A percentile compares a stretch with the other conserved stretches of the same genome.
These are phyloP conservation scores for Equus przewalskii DNA, from an alignment of 2,113 vertebrate species.

Conservation along the genomic window DNA sequence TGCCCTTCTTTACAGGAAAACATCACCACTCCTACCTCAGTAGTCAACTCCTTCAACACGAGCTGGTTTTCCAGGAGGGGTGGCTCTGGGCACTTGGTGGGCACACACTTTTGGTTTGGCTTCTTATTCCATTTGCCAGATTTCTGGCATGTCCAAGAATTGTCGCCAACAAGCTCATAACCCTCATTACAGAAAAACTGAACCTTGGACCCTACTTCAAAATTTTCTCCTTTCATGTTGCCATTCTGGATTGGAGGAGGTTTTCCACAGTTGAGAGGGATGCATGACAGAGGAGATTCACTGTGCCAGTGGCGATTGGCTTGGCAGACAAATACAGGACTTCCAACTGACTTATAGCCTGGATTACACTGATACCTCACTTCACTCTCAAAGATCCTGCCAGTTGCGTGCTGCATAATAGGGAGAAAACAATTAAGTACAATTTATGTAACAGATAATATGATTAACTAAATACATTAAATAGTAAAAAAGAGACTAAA, in stretches of 20 bases:
- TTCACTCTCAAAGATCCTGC: conserved; percentile 92
- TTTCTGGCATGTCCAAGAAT: conserved; percentile 95
- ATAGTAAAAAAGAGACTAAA: not conserved
- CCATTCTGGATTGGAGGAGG: conserved; percentile 93
- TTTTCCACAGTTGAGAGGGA: conserved; percentile 93
- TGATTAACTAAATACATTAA: not conserved
- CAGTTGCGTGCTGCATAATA: conserved; percentile 88
- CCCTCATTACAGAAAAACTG: conserved; percentile 95
- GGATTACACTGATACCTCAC: conserved; percentile 92
- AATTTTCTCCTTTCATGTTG: conserved; percentile 90
- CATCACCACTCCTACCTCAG: conserved; percentile 91
- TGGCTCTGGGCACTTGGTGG: conserved; percentile 95
- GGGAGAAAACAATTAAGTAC: conserved; percentile 21
- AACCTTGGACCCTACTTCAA: conserved; percentile 94
- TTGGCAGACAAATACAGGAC: conserved; percentile 92
- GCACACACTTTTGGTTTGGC: conserved; percentile 91
- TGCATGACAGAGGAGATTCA: conserved; percentile 90
- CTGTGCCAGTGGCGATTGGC: conserved; percentile 97
- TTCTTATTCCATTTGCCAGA: conserved; percentile 94
- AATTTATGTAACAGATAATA: not conserved
- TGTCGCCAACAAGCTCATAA: conserved; percentile 94
- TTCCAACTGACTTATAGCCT: conserved; percentile 93
- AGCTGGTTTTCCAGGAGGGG: conserved; percentile 95
- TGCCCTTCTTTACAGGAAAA: conserved; percentile 96
- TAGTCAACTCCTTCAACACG: conserved; percentile 91